Evolutionary conservation across 2,888 invertebrate genomes (phyloP), one percentile per base, ranked within the genome.

Genomic region (Dorcus hopei): DNA sequence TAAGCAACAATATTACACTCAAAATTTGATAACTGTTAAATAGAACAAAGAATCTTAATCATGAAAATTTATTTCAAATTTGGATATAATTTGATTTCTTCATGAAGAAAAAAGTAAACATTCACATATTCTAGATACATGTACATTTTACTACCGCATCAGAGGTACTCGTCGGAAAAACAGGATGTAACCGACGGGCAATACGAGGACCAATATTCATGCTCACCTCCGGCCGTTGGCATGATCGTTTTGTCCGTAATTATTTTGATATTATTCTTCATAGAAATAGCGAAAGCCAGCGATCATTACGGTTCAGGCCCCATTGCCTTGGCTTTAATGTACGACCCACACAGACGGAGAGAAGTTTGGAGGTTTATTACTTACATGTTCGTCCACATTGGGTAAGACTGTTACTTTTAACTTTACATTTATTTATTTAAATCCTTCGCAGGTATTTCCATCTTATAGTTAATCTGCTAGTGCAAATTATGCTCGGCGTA

Each of bases 331-430:
- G 77, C 89, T 3, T 88, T 96, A 66, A 93, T 97, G 64, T 97
- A 95, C 79, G 88, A 93, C 80, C 97, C 97, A 0, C 83, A 87
- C 61, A 86, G 87, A 71, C 84, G 97, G 61, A 83, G 88, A 54
- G 91, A 99, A 80, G 89, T 88, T 0, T 99, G 98, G 98, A 83
- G 98, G 70, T 98, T 89, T 76, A 70, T 96, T 49, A 91, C 93
- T 0, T 99, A 99, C 75, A 97, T 97, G 95, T 89, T 97, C 75
- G 93, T 97, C 23, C 97, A 97, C 78, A 90, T 94, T 61, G 95
- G 95, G 90, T 91, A 76, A 82, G 86, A 73, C 53, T 26, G 6
- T 38, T 11, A 14, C 38, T 54, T 14, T 47, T 23, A 19, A 49
- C n/a, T 3, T 9, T 23, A 2, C 11, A 8, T 48, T 54, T 38